These are phyloP conservation scores for Zoanthus sansibaricus DNA, from an alignment of 92 coral and sea anemone species.

Conservation along the genomic window DNA sequence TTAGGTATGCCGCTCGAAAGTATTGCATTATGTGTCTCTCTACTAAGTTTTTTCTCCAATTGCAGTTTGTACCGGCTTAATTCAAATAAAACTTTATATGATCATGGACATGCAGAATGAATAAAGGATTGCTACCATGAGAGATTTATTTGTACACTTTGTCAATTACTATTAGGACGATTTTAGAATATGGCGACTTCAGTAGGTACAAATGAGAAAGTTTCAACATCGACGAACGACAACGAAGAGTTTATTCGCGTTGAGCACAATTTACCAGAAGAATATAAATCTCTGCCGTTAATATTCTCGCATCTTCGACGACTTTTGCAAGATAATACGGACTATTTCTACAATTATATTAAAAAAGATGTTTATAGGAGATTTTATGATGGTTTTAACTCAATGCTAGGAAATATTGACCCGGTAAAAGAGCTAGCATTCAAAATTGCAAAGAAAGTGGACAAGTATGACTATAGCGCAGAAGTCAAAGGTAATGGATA, in stretches of 20 bases:
- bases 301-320: constrained; percentile 79
- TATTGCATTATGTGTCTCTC: too few species aligned
- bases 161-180: not conserved
- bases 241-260: not conserved
- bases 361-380: constrained; percentile 72
- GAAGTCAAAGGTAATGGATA: constrained; percentile 95
- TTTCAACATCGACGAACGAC: too few species aligned
- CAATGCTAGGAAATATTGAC: constrained; percentile 67
- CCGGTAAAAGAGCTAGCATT: constrained; percentile 73
- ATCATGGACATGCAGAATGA: not conserved
- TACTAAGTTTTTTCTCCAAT: too few species aligned
- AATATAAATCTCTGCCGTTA: constrained; percentile 68
- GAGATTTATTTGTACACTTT: not conserved
- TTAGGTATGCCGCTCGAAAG: too few species aligned
- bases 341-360: constrained; percentile 68
- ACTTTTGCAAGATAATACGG: constrained; percentile 74
- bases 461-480: constrained; percentile 79
- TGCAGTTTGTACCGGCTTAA: not conserved
- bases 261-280: constrained; percentile 44
- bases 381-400: constrained; percentile 80
- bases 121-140: constrained; percentile 3
- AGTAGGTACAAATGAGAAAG: not conserved
- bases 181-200: constrained; percentile 11
- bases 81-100: not conserved
- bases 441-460: constrained; percentile 73